A percentile compares a stretch with the other conserved stretches of the same genome.
Conservation (phyloP, 2,888 invertebrate species). For the Nomada ruficornis region DNA sequence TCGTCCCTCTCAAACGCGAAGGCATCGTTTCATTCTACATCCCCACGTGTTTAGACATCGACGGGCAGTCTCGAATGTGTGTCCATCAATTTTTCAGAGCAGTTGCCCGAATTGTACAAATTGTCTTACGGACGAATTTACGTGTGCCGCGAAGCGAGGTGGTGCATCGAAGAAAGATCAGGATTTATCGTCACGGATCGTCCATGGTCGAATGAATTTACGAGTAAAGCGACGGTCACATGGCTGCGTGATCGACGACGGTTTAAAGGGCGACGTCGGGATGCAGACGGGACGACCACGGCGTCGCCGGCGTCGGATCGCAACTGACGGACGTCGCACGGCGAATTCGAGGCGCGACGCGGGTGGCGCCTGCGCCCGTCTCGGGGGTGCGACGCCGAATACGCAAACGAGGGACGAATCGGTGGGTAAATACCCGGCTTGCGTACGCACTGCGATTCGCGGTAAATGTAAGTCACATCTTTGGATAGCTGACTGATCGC, state of each 20-base stretch:
- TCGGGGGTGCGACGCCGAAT: slow-evolving; percentile 69
- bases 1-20: slow-evolving; percentile 4
- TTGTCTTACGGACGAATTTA: too few species aligned
- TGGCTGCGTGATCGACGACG: slow-evolving; percentile 48
- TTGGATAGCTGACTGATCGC: slow-evolving; percentile 15
- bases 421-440: slow-evolving; percentile 72
- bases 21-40: slow-evolving; percentile 15
- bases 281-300: slow-evolving; percentile 39
- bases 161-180: too few species aligned
- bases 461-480: slow-evolving; percentile 58
- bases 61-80: neutral
- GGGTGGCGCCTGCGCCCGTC: slow-evolving; percentile 65
- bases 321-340: slow-evolving; percentile 64
- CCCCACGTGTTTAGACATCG: neutral
- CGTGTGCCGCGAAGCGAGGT: too few species aligned
- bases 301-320: slow-evolving; percentile 68
- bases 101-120: too few species aligned
- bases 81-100: neutral
- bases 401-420: slow-evolving; percentile 77
- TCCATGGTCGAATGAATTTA: neutral
- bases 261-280: neutral
- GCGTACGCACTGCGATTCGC: slow-evolving; percentile 67
- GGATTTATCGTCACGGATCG: neutral
- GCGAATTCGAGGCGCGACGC: slow-evolving; percentile 54
- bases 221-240: slow-evolving; percentile 53